Percentiles rank a stretch among this genome's conserved stretches.
phyloP scores from a whole-genome alignment of 2,888 invertebrate species.

The Latheticus oryzae region DNA sequence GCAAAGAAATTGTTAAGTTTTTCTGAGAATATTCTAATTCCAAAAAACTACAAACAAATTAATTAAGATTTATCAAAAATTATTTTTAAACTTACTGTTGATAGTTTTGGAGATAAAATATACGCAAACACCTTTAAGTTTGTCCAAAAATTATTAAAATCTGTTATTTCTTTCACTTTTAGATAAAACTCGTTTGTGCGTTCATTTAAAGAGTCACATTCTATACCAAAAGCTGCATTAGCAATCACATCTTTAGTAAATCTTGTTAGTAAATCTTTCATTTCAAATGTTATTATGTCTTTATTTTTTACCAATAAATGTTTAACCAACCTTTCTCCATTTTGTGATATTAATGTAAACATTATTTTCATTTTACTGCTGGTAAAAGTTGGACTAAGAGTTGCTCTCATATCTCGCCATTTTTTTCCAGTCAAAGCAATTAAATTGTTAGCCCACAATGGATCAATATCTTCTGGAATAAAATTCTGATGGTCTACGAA shows the following conservation, averaged over 20 bases:
- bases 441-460: constrained; percentile 65
- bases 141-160: no score
- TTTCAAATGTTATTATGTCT: constrained; percentile 56
- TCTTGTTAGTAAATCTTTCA: constrained; percentile 66
- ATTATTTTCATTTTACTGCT: constrained; percentile 66
- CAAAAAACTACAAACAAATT: no score
- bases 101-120: no score
- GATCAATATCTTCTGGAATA: constrained; percentile 59
- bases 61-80: no score
- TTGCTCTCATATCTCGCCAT: constrained; percentile 64
- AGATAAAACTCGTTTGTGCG: constrained; percentile 68
- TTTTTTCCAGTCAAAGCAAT: constrained; percentile 46
- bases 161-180: constrained; percentile 66
- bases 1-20: constrained; percentile 67
- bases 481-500: constrained; percentile 65
- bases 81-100: no score
- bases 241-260: constrained; percentile 69
- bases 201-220: constrained; percentile 69
- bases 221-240: constrained; percentile 68
- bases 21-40: no score
- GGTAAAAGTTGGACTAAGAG: constrained; percentile 65
- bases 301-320: constrained; percentile 36
- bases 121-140: no score
- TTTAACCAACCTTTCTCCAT: constrained; percentile 43
- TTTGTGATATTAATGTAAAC: constrained; percentile 59